Evolutionary conservation across 2,888 invertebrate genomes (phyloP), one percentile per base, ranked within the genome.

Genomic region (Cephus sareptanus): DNA sequence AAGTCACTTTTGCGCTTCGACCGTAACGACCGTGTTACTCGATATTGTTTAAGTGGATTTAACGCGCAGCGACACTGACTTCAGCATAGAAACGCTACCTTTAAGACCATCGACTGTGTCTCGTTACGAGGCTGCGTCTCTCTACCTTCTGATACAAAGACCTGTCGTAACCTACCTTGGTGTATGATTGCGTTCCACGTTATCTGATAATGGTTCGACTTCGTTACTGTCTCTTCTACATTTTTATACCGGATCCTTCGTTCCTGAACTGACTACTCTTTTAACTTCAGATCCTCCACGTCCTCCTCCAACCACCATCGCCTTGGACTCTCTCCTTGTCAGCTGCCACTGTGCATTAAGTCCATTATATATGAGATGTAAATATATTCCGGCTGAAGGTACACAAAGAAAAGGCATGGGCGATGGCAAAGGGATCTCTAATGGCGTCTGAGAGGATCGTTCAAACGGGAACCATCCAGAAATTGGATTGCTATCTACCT

Each of bases 281-380:
- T 56, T 56, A 23, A 23, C 40, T 23, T 56, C 23, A 23, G 40
- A 56, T 56, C 40, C 40, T 40, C 15, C 40, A 15, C 40, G 1
- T 40, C 40, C 40, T 56, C 9, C 23, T 56, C 40, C 40, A 23
- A 2, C 23, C 23, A 23, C 2, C 40, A 6, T 56, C 40, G 9
- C 40, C 40, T 56, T 15, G 6, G 15, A 40, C 6, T 23, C 15
- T 40, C 0, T 6, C 6, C 15, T 1, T 23, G 40, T 56, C 40
- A 23, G 40, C 40, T 23, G 40, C 40, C 23, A 13, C 40, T 68
- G 75, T 69, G 69, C 75, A 33, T 34, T 34, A 69, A 75, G 69
- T 69, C 34, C 75, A 75, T 68, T 34, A 34, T 56, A 75, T 56
- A 75, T 69, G 69, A 75, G 31, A 69, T 75, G 75, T 75, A 75